phyloP scores from a whole-genome alignment of 2,888 invertebrate species.

The Diarsia rubi region DNA sequence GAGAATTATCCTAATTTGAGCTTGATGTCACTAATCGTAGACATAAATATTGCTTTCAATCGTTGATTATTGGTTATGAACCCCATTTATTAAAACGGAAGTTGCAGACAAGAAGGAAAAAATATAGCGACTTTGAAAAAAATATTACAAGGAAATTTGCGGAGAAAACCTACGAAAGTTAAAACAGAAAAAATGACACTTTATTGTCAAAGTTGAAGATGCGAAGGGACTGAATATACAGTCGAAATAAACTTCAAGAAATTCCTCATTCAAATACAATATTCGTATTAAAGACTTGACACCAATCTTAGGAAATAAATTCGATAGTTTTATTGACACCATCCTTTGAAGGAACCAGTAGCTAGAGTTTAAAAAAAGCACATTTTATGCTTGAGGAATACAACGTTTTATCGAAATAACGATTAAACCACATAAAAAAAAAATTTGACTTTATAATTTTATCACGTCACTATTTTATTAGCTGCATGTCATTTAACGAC shows the following conservation, averaged over 20 bases:
- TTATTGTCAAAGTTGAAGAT: conserved; percentile 83
- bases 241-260: conserved; percentile 65
- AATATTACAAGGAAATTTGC: conserved; percentile 56
- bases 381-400: background rate
- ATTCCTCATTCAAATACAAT: conserved; percentile 56
- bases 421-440: background rate
- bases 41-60: conserved; percentile 84
- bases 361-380: background rate
- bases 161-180: conserved; percentile 56
- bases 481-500: conserved; percentile 35
- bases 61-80: conserved; percentile 76
- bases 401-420: conserved; percentile 6
- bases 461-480: conserved; percentile 41
- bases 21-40: conserved; percentile 79
- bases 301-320: background rate
- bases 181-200: conserved; percentile 66
- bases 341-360: background rate
- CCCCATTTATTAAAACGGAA: conserved; percentile 61
- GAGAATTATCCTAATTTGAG: conserved; percentile 85
- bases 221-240: conserved; percentile 70
- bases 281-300: conserved; percentile 23
- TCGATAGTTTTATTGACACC: background rate
- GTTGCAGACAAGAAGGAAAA: conserved; percentile 49
- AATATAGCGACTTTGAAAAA: conserved; percentile 60
- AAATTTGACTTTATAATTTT: conserved; percentile 8